Evolutionary conservation across 2,797 vertebrate genomes (phyloP).

Genomic region (Spinus pinus): DNA sequence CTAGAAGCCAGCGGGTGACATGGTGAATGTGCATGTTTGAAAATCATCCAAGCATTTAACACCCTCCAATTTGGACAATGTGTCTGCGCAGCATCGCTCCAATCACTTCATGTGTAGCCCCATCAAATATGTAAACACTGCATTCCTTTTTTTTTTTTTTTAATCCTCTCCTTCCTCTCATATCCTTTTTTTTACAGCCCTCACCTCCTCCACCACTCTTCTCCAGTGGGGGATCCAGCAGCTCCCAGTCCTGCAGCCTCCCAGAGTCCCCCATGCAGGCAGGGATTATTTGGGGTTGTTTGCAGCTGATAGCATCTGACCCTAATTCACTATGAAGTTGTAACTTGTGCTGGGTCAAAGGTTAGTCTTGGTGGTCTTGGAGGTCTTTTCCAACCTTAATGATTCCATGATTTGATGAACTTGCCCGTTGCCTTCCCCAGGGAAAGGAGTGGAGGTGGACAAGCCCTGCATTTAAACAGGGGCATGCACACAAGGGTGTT

Average conservation of each 20-base stretch:
- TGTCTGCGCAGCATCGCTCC: slow-evolving; percentile 4
- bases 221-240: neutral
- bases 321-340: neutral
- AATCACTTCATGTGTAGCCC: neutral
- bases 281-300: neutral
- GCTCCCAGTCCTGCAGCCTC: neutral
- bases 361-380: neutral
- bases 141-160: neutral
- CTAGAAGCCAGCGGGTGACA: neutral
- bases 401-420: neutral
- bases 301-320: neutral
- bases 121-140: slow-evolving; percentile 3
- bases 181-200: neutral
- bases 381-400: neutral
- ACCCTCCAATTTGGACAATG: neutral
- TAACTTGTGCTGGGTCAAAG: neutral
- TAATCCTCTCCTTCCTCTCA: neutral
- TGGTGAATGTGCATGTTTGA: neutral
- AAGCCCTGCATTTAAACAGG: neutral
- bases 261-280: neutral
- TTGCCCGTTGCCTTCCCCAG: neutral
- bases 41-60: slow-evolving; percentile 39
- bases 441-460: neutral
- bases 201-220: neutral
- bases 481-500: neutral